Percentiles rank a stretch among this genome's conserved stretches.
These are phyloP conservation scores for Elmis aenea DNA, from an alignment of 2,888 invertebrate genomes.

Conservation along the genomic window DNA sequence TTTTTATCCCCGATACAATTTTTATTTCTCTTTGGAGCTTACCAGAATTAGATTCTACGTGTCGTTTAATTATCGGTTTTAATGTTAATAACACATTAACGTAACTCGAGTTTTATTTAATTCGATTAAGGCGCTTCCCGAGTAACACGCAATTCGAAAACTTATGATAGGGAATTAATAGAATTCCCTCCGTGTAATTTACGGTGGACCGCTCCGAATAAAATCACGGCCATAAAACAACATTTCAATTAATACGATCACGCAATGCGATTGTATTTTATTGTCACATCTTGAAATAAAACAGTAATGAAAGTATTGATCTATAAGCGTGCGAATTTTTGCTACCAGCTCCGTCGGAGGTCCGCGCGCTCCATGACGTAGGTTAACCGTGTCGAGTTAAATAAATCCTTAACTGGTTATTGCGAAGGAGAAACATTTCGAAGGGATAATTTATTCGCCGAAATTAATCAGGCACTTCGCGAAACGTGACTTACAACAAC, in stretches of 20 bases:
- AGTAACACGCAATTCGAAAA: no score
- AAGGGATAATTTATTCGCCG: constrained; percentile 15
- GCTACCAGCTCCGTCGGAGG: constrained; percentile 2
- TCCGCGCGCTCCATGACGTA: neutral
- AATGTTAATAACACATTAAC: no score
- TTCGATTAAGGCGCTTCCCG: no score
- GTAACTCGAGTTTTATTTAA: no score
- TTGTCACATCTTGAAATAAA: constrained; percentile 28
- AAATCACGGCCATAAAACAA: constrained; percentile 21
- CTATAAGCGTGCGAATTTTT: constrained; percentile 16
- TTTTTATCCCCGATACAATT: no score
- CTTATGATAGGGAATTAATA: no score
- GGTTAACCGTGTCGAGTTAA: neutral
- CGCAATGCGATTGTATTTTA: constrained; percentile 29
- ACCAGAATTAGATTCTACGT: no score
- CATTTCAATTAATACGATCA: constrained; percentile 26
- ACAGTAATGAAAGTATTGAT: constrained; percentile 21
- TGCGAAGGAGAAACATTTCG: neutral
- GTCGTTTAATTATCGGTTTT: no score
- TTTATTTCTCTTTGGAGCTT: no score
- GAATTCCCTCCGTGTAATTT: constrained; percentile 13
- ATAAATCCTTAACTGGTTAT: neutral
- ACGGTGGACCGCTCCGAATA: constrained; percentile 14
- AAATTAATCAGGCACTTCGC: constrained; percentile 22
- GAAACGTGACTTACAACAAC: constrained; percentile 20